phyloP scores from a whole-genome alignment of 2,888 invertebrate species.

The Eucera pruinosa region DNA sequence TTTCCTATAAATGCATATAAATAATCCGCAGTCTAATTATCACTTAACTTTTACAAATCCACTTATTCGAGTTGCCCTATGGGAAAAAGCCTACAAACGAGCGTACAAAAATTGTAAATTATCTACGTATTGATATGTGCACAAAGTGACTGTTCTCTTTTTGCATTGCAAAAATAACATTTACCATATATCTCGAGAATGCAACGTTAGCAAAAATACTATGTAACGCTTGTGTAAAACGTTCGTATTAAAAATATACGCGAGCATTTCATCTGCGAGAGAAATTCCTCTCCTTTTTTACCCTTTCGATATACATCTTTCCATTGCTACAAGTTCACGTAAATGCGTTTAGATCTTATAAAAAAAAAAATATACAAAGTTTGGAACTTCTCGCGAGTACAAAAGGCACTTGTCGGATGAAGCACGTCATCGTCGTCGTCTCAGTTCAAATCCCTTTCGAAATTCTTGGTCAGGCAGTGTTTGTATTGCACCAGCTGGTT shows the following conservation, averaged over 20 bases:
- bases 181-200: not conserved
- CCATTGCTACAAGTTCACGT: not conserved
- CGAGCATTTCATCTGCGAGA: slow-evolving; percentile 8
- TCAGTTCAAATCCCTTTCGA: not conserved
- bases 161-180: not conserved
- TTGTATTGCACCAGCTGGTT: slow-evolving; percentile 1
- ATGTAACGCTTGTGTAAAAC: slow-evolving; percentile 9
- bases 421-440: not conserved
- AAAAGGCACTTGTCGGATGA: slow-evolving; percentile 56
- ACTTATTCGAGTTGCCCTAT: not conserved
- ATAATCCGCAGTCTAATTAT: too few relatives aligned
- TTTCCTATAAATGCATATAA: too few relatives aligned
- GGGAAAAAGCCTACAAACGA: not conserved
- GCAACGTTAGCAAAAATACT: slow-evolving; percentile 12
- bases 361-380: slow-evolving; percentile 29
- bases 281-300: slow-evolving; percentile 29
- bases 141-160: slow-evolving; percentile 10
- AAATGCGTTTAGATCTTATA: slow-evolving; percentile 26
- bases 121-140: slow-evolving; percentile 16
- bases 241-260: slow-evolving; percentile 47
- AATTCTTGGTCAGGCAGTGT: slow-evolving; percentile 39
- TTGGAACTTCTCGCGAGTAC: slow-evolving; percentile 5
- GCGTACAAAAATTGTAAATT: slow-evolving; percentile 3
- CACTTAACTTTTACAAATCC: too few relatives aligned
- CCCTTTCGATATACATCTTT: not conserved